These are phyloP conservation scores for Ceratosolen solmsi DNA, from an alignment of 1,140 invertebrate genomes.

Conservation along the genomic window DNA sequence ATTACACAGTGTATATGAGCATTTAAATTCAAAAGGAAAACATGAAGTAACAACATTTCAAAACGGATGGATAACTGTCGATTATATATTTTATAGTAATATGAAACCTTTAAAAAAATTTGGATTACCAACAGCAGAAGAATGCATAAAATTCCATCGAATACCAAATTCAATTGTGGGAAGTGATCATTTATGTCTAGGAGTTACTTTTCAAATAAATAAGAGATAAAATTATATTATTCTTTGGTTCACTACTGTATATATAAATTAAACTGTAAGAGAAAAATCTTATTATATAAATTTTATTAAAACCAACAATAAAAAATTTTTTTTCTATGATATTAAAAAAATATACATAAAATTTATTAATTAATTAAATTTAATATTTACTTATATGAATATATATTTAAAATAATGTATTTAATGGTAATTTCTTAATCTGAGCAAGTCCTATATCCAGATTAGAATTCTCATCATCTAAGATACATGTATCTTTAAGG, in stretches of 20 bases:
- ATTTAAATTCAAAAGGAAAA: constrained; percentile 65
- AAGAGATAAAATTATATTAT: constrained; percentile 53
- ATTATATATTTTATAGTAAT: constrained; percentile 86
- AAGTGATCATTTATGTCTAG: constrained; percentile 85
- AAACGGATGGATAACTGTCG: constrained; percentile 84
- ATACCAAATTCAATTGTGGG: constrained; percentile 84
- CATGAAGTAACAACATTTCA: constrained; percentile 82
- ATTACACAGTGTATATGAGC: constrained; percentile 76
- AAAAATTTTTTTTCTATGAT: no score
- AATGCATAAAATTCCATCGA: constrained; percentile 76
- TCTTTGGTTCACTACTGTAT: constrained; percentile 18
- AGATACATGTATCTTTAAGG: constrained; percentile 49
- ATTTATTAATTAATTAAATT: neutral
- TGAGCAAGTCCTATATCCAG: no score
- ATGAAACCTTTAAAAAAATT: constrained; percentile 77
- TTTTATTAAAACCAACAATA: constrained; percentile 42
- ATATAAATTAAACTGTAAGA: constrained; percentile 31
- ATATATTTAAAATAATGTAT: no score
- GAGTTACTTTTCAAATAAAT: constrained; percentile 76
- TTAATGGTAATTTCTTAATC: no score
- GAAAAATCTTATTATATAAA: constrained; percentile 29
- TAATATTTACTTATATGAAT: neutral
- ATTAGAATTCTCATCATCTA: no score
- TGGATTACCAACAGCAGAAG: constrained; percentile 76
- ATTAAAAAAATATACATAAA: constrained; percentile 22